These are phyloP conservation scores for Nasonovia ribisnigri DNA, from an alignment of 2,888 invertebrate genomes.

Conservation along the genomic window DNA sequence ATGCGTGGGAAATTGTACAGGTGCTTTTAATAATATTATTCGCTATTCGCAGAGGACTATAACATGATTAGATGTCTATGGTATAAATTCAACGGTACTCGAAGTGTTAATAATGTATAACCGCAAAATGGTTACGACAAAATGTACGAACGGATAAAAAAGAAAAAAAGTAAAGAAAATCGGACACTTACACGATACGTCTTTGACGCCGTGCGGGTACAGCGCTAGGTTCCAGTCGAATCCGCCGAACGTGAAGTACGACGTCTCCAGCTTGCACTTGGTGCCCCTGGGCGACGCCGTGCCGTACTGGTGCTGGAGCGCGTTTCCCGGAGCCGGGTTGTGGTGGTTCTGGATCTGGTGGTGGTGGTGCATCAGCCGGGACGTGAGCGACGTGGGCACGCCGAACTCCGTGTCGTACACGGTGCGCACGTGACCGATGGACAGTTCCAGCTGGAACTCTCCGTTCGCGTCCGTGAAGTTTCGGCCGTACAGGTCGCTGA, in stretches of 20 bases:
- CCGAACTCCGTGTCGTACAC: conserved; percentile 81
- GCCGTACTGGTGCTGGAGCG: conserved; percentile 67
- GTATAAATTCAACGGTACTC: too few species aligned
- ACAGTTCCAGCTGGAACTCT: conserved; percentile 84
- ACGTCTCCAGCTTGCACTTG: conserved; percentile 74
- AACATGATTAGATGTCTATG: too few species aligned
- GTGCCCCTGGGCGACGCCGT: conserved; percentile 64
- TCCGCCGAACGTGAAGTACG: conserved; percentile 83
- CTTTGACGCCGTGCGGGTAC: conserved; percentile 75
- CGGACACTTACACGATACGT: conserved; percentile 68
- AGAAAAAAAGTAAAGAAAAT: too few species aligned
- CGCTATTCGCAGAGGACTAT: too few species aligned
- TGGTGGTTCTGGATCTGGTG: conserved; percentile 68
- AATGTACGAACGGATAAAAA: not conserved
- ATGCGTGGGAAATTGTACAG: too few species aligned
- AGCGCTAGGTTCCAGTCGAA: conserved; percentile 85
- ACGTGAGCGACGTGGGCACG: conserved; percentile 73
- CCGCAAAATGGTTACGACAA: not conserved
- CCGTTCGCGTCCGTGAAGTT: conserved; percentile 84
- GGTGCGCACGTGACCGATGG: conserved; percentile 81
- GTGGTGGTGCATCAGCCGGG: conserved; percentile 66
- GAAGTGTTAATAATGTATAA: too few species aligned
- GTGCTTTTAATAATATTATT: too few species aligned
- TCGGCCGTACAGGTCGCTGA: conserved; percentile 78
- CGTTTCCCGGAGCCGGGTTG: conserved; percentile 66